Evolutionary conservation across 1,140 invertebrate genomes (phyloP), one percentile per base, ranked within the genome.

Genomic region (Aphelenchoides avenae): DNA sequence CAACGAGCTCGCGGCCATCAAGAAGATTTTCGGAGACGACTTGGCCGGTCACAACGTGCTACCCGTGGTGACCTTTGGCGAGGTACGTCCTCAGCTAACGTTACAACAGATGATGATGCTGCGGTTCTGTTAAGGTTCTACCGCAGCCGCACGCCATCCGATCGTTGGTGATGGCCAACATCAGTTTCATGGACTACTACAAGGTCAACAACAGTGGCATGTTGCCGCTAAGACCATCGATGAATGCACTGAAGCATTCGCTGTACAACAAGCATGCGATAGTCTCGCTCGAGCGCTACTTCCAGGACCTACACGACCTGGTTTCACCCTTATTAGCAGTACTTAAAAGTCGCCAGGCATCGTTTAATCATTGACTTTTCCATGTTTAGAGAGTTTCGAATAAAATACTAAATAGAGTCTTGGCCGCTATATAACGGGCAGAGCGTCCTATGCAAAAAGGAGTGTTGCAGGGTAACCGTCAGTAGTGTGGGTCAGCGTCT

Each of bases 41-140:
- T 39, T 54, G 5, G 29, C 30, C 31, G 31, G 41, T 5, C n/a
- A n/a, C n/a, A 54, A 54, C 22, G 40, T 54, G 22, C 29, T 54
- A 31, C 52, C 52, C 18, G 27, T 54, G 26, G 48, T 39, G 13
- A 54, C 52, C n/a, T 54, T 47, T 52, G 52, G 33, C 37, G 52
- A 54, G 13, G 43, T n/a, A 41, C 20, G 39, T 46, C 34, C 13
- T 15, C 15, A n/a, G 29, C n/a, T 30, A 46, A 18, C 34, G 4
- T n/a, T 46, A 26, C 7, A 7, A 18, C 7, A 15, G 31, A 7
- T 20, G 13, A 3, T 46, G 29, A 18, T 46, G 29, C 26, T 41
- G 20, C 27, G 3, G 3, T 41, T 41, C 3, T 26, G 20, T 36
- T 36, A 36, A 46, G 43, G 52, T 54, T 18, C 26, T 54, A n/a